A percentile compares a stretch with the other conserved stretches of the same genome.
Evolutionary conservation across 1,140 invertebrate species (phyloP).

Genomic region (Aphelinus certus): DNA sequence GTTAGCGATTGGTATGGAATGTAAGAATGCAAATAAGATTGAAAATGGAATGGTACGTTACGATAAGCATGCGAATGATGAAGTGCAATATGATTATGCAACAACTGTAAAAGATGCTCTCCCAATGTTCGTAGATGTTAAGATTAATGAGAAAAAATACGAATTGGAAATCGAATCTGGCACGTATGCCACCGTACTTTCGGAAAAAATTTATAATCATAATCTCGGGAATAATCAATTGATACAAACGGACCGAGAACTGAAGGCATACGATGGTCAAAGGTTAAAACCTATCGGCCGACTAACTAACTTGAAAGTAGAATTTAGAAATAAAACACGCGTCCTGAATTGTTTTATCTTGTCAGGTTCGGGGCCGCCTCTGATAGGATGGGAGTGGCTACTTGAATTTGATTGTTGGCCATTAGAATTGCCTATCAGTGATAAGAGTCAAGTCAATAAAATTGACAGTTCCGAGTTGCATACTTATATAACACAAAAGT

Average conservation of each 20-base stretch:
- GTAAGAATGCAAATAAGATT: not conserved
- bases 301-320: slow-evolving; percentile 28
- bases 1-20: not conserved
- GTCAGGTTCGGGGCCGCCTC: slow-evolving; percentile 44
- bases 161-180: slow-evolving; percentile 31
- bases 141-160: slow-evolving; percentile 7
- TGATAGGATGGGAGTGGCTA: slow-evolving; percentile 44
- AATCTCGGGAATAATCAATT: slow-evolving; percentile 14
- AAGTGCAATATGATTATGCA: no score
- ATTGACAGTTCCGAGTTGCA: not conserved
- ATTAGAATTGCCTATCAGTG: not conserved
- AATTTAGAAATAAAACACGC: slow-evolving; percentile 4
- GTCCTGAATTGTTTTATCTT: slow-evolving; percentile 43
- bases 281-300: slow-evolving; percentile 15
- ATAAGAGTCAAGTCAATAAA: slow-evolving; percentile 5
- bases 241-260: slow-evolving; percentile 22
- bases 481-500: not conserved
- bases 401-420: slow-evolving; percentile 29
- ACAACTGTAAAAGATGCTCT: no score
- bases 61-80: not conserved
- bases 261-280: slow-evolving; percentile 25
- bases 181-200: slow-evolving; percentile 23
- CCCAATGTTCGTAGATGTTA: slow-evolving; percentile 13
- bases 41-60: not conserved
- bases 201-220: slow-evolving; percentile 18